Conservation (phyloP, 30 jellyfish, hydroid and myxozoan genomes). For the Turritopsis rubra region DNA sequence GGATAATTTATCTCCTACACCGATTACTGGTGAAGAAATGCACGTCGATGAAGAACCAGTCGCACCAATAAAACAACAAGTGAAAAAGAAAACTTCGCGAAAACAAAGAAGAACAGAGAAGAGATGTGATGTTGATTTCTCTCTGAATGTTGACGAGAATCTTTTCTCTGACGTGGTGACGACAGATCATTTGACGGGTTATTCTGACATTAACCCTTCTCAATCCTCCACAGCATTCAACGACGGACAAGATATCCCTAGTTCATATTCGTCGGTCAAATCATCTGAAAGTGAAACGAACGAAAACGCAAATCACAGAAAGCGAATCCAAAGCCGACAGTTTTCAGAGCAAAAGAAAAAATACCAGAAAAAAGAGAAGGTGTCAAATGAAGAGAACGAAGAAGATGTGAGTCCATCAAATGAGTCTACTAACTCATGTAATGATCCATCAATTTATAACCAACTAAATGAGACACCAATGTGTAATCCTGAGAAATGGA, state of each 20-base stretch:
- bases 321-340: not conserved
- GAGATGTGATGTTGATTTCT: not conserved
- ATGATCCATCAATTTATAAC: not conserved
- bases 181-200: not conserved
- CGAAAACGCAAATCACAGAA: not conserved
- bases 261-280: not conserved
- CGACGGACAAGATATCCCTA: not conserved
- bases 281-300: not conserved
- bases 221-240: not conserved
- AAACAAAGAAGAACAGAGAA: not conserved
- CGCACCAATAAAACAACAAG: too few relatives aligned
- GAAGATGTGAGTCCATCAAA: not conserved
- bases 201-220: not conserved
- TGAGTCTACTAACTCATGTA: not conserved
- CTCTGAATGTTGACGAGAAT: not conserved
- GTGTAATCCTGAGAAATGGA: slow-evolving; percentile 13
- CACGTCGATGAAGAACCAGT: not conserved
- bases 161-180: not conserved
- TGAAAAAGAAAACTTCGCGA: not conserved
- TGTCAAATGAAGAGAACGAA: not conserved
- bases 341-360: not conserved
- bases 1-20: not conserved
- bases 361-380: not conserved
- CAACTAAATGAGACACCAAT: slow-evolving; percentile 19
- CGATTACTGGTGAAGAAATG: not conserved